Evolutionary conservation across 2,888 invertebrate genomes (phyloP).

Genomic region (Periphyllus acericola): DNA sequence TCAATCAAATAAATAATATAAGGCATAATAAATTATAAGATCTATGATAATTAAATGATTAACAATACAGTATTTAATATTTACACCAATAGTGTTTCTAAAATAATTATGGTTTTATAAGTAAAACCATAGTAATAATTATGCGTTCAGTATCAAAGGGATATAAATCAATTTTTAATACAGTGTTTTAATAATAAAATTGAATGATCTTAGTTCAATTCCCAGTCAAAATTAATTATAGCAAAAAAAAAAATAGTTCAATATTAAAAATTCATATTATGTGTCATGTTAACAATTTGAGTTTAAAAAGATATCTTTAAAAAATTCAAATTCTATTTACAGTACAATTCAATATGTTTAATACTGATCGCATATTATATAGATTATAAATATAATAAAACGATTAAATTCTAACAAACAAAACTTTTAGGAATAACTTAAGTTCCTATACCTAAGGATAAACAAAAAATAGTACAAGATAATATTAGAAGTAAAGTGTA

Average conservation of each 20-base stretch:
- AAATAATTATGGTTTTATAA: conserved; percentile 1
- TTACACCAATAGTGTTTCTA: conserved; percentile 25
- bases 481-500: conserved; percentile 42
- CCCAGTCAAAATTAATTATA: neutral
- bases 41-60: conserved; percentile 26
- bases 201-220: neutral
- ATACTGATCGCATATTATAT: conserved; percentile 44
- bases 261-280: neutral
- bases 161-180: neutral
- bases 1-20: conserved; percentile 35
- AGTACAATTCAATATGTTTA: neutral
- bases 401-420: conserved; percentile 42
- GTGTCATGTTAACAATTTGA: neutral
- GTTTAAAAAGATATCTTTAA: conserved; percentile 1
- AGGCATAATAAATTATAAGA: conserved; percentile 51
- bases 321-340: neutral
- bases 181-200: neutral
- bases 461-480: conserved; percentile 18
- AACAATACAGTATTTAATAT: conserved; percentile 39
- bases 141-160: conserved; percentile 49
- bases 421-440: conserved; percentile 47
- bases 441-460: conserved; percentile 12
- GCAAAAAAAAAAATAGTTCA: neutral
- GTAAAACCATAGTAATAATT: conserved; percentile 29
- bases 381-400: conserved; percentile 47